Percentiles rank a stretch among this genome's conserved stretches.
Conservation (phyloP, 2,888 invertebrate genomes). For the Erebia ligea region DNA sequence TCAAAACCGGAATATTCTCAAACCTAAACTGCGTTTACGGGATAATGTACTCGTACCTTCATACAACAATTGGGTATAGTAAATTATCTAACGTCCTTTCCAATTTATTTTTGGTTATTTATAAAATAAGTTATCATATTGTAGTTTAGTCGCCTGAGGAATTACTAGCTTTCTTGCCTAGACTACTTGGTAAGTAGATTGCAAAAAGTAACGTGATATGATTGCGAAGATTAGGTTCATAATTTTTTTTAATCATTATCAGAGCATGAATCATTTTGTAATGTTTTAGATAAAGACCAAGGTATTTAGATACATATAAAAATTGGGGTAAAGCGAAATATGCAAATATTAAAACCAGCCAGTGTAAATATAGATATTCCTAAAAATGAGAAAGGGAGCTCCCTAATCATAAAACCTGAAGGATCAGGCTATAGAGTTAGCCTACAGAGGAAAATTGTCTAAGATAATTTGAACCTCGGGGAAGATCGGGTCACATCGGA, state of each 20-base stretch:
- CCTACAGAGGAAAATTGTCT: background rate
- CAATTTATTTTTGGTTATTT: no score
- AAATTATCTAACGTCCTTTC: no score
- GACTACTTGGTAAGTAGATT: background rate
- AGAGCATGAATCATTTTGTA: conserved; percentile 21
- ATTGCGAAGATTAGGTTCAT: conserved; percentile 7
- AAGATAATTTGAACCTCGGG: no score
- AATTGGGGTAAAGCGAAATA: background rate
- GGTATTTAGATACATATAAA: background rate
- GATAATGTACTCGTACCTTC: no score
- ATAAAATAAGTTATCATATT: no score
- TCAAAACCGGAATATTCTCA: no score
- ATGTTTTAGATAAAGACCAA: background rate
- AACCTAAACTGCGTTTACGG: no score
- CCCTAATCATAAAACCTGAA: background rate
- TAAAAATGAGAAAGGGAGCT: background rate
- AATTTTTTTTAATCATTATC: background rate
- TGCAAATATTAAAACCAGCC: background rate
- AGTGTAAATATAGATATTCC: background rate
- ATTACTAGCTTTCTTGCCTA: no score
- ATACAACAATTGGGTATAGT: no score
- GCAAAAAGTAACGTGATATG: background rate
- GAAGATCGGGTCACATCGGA: background rate
- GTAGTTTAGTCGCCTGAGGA: no score
- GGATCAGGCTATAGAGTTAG: background rate